Evolutionary conservation across 2,113 vertebrate species (phyloP), one percentile per base, ranked within the genome.

Genomic region (Rhinoderma darwinii): DNA sequence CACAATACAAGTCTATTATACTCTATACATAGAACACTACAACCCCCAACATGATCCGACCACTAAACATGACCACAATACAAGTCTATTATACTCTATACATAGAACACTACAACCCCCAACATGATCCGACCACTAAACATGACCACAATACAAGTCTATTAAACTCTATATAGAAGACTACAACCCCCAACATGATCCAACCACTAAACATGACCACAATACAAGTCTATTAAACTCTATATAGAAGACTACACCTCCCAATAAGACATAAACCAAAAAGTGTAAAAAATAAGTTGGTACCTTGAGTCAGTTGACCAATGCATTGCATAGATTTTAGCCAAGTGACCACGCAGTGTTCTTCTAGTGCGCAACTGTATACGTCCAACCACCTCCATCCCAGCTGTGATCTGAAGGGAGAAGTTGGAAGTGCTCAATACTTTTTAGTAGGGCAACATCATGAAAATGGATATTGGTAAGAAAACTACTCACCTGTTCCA

Each of bases 321-420:
- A 93, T 99, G 98, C 97, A 98, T 96, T 56, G 98, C 98, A 0
- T 99, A 99, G 94, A 99, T 98, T 94, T 99, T 99, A 90, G 96
- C 96, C 90, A 99, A 94, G 90, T 99, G 98, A 81, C 98, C 98
- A 88, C 97, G 93, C 74, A 99, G 89, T 0, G 98, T 99, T 90
- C 98, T 95, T 86, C 96, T 95, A 50, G 96, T 97, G 87, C 98
- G 94, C 94, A 99, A 89, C 92, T 99, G 97, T 66, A 99, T 95
- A 20, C 96, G 95, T 3, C 95, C 95, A 39, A 96, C 95, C 0
- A 96, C 93, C 10, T 95, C 92, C 51, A 96, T 83, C 68, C 94
- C 93, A 0, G 94, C 93, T 41, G 90, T 93, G 9, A 95, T 92
- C 91, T 99, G 93, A 83, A 91, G 61, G 56, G 72, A 89, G 41